Base-by-base conservation (phyloP, 2,113 vertebrate genomes). In the Neolamprologus variostigma region DNA sequence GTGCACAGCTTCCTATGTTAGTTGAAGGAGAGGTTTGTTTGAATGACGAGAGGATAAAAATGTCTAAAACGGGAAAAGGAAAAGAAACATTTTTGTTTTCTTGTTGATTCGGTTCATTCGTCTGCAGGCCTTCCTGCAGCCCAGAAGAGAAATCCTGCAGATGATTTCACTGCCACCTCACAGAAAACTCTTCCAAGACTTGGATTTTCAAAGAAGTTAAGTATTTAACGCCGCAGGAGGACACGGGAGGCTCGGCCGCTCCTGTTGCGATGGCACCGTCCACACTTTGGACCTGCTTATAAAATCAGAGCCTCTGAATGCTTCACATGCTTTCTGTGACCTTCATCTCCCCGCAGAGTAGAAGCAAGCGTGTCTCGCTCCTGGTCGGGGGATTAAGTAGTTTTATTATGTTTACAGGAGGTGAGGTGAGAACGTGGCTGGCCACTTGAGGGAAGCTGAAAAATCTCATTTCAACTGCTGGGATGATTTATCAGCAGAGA, bases 321-420 rank as follows among this genome's bases (percentile, higher is more conserved):
- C 86, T 81, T 90, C 19, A 79, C 9, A 83, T 94, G 89, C 40
- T 73, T 93, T 26, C 21, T 57, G 2, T 92, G 89, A 92, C 90
- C 90, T 88, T 37, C 11, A 1, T 86, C 81, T 89, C 79, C 80
- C 78, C 0, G 81, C 37, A 79, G 54, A 81, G 59, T 23, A 12
- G 57, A 55, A 57, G 26, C 21, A 2, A 4, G 31, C 9, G 35
- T 8, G n/a, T 68, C 54, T 71, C 1, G 47, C 90, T 88, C 40
- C 87, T 16, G 71, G 63, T 51, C 8, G 19, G 42, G 81, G 87
- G 87, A 90, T 85, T 87, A 71, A 35, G 11, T 2, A 1, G 9
- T 85, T 91, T 87, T 85, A 91, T 87, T 33, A 14, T 90, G 87
- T 92, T 94, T 89, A 82, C 82, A 79, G 80, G 83, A 88, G 88